Conservation (phyloP, 1,140 invertebrate genomes). For the Triops cancriformis region DNA sequence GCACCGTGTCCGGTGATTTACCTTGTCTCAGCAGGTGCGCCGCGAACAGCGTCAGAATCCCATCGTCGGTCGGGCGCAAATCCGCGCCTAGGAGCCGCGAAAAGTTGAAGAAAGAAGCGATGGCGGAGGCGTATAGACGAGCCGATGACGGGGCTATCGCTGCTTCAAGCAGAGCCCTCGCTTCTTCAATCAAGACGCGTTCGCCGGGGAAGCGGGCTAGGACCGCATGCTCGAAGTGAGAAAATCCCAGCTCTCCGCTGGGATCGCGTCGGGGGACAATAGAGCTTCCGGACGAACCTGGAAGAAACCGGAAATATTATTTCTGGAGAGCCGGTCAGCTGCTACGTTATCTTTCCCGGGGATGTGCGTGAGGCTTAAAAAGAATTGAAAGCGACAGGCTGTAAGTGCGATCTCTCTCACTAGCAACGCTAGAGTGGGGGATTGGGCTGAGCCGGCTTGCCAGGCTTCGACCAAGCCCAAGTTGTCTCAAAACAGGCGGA, state of each 20-base stretch:
- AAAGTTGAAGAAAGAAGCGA: neutral
- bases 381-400: no score
- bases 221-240: neutral
- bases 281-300: neutral
- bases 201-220: neutral
- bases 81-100: no score
- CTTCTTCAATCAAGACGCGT: neutral
- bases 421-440: no score
- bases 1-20: no score
- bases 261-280: neutral
- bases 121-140: neutral
- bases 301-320: neutral
- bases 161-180: neutral
- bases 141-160: neutral
- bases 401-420: no score
- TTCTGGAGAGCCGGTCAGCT: neutral
- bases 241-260: neutral
- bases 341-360: neutral
- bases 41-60: no score
- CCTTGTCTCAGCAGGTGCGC: no score
- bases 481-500: no score
- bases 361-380: no score
- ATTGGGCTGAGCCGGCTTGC: no score
- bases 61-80: no score
- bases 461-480: no score